Evolutionary conservation across 2,888 invertebrate genomes (phyloP), one percentile per base, ranked within the genome.

Genomic region (Perdita meconis): DNA sequence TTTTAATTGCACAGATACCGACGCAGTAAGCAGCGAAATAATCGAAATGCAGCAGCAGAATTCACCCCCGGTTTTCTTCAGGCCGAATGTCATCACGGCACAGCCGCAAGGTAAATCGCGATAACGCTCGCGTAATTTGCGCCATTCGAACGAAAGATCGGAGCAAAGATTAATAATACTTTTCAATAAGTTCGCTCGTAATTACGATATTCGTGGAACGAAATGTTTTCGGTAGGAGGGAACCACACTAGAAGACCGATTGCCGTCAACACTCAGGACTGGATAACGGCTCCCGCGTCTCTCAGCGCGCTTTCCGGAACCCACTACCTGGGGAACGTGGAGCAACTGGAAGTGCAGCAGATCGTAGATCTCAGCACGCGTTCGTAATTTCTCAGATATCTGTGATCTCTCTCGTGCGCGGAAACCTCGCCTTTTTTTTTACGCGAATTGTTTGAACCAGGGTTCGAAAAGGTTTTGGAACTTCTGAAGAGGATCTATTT

Each of bases 291-390:
- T 22, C 92, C 93, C 51, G 92, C 94, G 5, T 93, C 94, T 0
- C 95, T 95, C 85, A 94, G 94, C 75, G 95, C 96, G 0, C 92
- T 95, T 44, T 93, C 95, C 51, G 96, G 96, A 13, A 93, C 96
- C 76, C 96, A 96, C 89, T 96, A 96, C 90, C 93, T 97, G 51
- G 94, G 94, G 60, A 96, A 95, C 26, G 94, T 95, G 57, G 94
- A 95, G 68, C 95, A 95, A 56, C 92, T 96, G 3, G 94, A 95
- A 80, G 95, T 97, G 69, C 96, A 97, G 89, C 97, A 97, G 92
- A 96, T 97, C 50, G 95, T 97, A 51, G 97, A 97, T 89, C 92
- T 97, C 10, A 94, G 95, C 89, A 96, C 96, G 91, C 92, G 96
- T 96, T 92, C 92, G 95, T 93, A 73, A 59, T 19, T 22, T 38